These are phyloP conservation scores for Ips typographus DNA, from an alignment of 1,140 invertebrate genomes.

Conservation along the genomic window DNA sequence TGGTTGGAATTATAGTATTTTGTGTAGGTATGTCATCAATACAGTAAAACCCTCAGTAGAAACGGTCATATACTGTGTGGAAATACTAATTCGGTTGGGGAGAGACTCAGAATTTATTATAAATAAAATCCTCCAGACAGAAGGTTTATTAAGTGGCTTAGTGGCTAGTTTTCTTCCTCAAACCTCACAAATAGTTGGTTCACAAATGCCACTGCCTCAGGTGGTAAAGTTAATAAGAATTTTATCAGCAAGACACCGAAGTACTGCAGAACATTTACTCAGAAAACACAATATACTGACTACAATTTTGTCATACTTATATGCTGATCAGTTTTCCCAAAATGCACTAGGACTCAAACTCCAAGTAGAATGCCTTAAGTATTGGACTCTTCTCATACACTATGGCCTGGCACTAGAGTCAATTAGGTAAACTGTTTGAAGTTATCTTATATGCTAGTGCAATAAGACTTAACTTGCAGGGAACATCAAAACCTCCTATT, in stretches of 20 bases:
- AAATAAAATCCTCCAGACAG: constrained; percentile 58
- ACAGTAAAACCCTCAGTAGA: constrained; percentile 64
- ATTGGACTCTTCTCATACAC: constrained; percentile 54
- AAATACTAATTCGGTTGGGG: constrained; percentile 68
- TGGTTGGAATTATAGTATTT: background rate
- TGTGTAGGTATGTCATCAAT: constrained; percentile 66
- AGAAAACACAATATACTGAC: constrained; percentile 53
- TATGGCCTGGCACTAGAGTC: constrained; percentile 52
- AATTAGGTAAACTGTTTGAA: constrained; percentile 39
- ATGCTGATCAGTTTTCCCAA: constrained; percentile 52
- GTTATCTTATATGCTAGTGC: background rate
- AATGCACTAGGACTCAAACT: constrained; percentile 57
- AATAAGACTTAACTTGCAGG: constrained; percentile 8
- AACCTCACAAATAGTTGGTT: constrained; percentile 28
- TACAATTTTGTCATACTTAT: constrained; percentile 54
- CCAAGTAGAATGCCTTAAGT: constrained; percentile 61
- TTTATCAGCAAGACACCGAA: constrained; percentile 53
- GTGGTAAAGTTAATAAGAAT: constrained; percentile 58
- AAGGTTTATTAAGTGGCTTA: constrained; percentile 60
- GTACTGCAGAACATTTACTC: constrained; percentile 47
- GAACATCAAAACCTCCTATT: constrained; percentile 46
- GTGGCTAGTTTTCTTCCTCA: constrained; percentile 62
- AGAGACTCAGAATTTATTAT: constrained; percentile 66
- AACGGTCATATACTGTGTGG: constrained; percentile 66
- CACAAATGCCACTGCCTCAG: constrained; percentile 54